phyloP scores from a whole-genome alignment of 2,797 vertebrate species.

The Girardinus metallicus region DNA sequence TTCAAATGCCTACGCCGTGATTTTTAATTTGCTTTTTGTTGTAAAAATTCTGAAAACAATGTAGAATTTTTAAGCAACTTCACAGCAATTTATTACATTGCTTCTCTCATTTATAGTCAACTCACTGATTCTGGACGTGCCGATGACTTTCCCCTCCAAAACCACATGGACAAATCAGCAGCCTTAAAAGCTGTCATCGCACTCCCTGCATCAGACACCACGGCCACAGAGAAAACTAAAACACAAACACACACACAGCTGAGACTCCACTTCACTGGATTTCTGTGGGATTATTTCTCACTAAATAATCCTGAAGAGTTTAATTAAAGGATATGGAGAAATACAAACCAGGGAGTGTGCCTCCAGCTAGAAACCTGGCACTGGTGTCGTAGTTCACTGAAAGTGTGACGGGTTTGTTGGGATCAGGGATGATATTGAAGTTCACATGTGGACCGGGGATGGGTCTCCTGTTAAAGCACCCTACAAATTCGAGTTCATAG shows the following conservation, averaged over 20 bases:
- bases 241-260: conserved; percentile 11
- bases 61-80: neutral
- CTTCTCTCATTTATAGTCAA: conserved; percentile 3
- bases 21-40: neutral
- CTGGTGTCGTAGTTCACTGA: conserved; percentile 81
- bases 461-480: conserved; percentile 72
- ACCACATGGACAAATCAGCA: conserved; percentile 83
- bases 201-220: conserved; percentile 88
- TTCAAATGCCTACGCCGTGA: too few species aligned
- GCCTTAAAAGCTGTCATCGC: conserved; percentile 85
- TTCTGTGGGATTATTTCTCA: neutral
- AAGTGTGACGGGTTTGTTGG: conserved; percentile 85
- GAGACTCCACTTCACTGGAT: neutral
- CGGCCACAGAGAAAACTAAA: conserved; percentile 88
- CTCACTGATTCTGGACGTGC: conserved; percentile 77
- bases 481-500: conserved; percentile 82
- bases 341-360: conserved; percentile 85
- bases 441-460: conserved; percentile 83
- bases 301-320: neutral
- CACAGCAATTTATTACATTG: neutral
- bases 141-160: conserved; percentile 78
- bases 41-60: neutral
- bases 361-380: conserved; percentile 81
- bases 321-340: neutral
- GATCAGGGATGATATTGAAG: conserved; percentile 87